A percentile compares a stretch with the other conserved stretches of the same genome.
Conservation (phyloP, 2,888 invertebrate genomes). For the Agriopis marginaria region DNA sequence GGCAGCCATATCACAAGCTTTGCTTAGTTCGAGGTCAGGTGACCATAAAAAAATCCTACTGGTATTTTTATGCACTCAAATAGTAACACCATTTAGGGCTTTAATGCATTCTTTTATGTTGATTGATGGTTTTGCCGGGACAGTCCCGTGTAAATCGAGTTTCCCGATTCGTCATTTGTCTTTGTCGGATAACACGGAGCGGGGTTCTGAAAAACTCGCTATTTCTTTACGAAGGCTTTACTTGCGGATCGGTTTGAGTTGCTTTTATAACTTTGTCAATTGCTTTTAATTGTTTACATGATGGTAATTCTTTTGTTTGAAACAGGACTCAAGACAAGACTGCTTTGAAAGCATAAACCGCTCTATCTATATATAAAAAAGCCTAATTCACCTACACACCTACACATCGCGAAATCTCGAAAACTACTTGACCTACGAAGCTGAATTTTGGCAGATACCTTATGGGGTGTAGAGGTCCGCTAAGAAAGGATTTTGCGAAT, state of each 20-base stretch:
- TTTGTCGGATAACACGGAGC: slow-evolving; percentile 49
- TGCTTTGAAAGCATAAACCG: neutral
- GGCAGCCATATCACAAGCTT: too few relatives aligned
- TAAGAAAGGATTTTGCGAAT: too few relatives aligned
- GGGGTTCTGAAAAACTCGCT: slow-evolving; percentile 31
- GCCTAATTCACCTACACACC: too few relatives aligned
- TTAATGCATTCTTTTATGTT: slow-evolving; percentile 63
- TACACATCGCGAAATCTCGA: too few relatives aligned
- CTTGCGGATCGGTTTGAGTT: slow-evolving; percentile 18
- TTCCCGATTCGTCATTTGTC: slow-evolving; percentile 58
- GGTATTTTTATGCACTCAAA: slow-evolving; percentile 6
- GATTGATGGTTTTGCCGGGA: slow-evolving; percentile 56
- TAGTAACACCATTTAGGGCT: slow-evolving; percentile 42
- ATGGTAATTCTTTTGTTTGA: neutral
- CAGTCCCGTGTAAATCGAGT: slow-evolving; percentile 46
- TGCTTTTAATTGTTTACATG: neutral
- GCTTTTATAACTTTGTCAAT: slow-evolving; percentile 25
- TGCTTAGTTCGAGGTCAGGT: too few relatives aligned
- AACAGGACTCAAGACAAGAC: neutral
- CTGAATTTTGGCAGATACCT: too few relatives aligned
- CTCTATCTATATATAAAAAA: too few relatives aligned
- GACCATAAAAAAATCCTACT: too few relatives aligned
- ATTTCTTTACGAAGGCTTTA: slow-evolving; percentile 23
- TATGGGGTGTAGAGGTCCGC: too few relatives aligned
- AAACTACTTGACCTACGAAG: too few relatives aligned